phyloP scores from a whole-genome alignment of 37 sponge, comb jelly and placozoan species.

The Cliona cf. orientalis region DNA sequence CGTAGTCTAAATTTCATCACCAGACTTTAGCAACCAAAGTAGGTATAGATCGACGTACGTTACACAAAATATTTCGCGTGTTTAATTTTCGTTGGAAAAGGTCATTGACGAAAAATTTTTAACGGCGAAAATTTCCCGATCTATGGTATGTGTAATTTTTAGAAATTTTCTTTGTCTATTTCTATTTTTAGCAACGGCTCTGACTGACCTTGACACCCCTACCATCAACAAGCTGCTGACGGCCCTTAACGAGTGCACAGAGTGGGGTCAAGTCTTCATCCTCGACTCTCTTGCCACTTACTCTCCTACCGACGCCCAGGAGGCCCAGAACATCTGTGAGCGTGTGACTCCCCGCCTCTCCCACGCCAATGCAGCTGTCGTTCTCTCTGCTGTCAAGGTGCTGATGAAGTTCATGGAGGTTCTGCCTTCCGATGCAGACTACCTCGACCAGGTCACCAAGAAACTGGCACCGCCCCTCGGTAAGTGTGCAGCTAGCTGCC shows the following conservation, averaged over 20 bases:
- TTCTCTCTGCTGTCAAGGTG: conserved; percentile 96
- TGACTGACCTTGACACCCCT: conserved; percentile 86
- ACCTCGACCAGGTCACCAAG: conserved; percentile 63
- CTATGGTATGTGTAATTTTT: neutral
- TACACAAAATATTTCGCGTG: too few species aligned
- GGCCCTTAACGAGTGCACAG: conserved; percentile 99
- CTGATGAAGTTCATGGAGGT: conserved; percentile 96
- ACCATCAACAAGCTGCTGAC: conserved; percentile 98
- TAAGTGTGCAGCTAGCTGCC: too few species aligned
- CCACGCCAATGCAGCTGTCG: conserved; percentile 99
- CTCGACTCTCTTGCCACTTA: conserved; percentile 89
- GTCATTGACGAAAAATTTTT: too few species aligned
- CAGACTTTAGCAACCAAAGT: too few species aligned
- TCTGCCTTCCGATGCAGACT: conserved; percentile 68
- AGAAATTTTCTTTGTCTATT: neutral
- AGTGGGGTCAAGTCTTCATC: conserved; percentile 99
- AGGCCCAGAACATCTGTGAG: conserved; percentile 97
- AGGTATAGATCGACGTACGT: too few species aligned
- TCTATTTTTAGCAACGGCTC: conserved; percentile 64
- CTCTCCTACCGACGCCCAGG: conserved; percentile 81
- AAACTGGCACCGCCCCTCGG: conserved; percentile 98
- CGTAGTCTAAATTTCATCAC: too few species aligned
- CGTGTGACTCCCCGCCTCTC: conserved; percentile 96
- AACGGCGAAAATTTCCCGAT: too few species aligned
- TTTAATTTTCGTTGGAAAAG: too few species aligned